Conservation (phyloP, 2,888 invertebrate genomes). For the Agrotis clavis region DNA sequence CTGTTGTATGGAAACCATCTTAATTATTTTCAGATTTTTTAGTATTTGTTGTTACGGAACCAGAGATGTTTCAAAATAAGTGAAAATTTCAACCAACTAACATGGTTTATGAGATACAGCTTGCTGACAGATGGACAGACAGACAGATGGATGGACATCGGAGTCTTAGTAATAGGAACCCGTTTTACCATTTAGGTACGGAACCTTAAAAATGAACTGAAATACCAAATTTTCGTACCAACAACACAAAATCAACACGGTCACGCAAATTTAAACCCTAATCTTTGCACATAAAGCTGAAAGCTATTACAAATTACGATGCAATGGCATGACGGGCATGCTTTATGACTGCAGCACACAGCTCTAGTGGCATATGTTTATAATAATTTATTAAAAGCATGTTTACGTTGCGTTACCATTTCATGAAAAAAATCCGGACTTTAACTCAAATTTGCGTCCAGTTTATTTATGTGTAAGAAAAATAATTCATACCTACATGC, state of each 20-base stretch:
- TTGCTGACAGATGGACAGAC: no score
- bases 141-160: no score
- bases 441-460: constrained; percentile 46
- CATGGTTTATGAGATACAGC: no score
- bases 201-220: constrained; percentile 15
- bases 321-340: constrained; percentile 49
- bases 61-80: no score
- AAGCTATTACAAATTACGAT: constrained; percentile 39
- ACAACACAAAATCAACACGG: constrained; percentile 12
- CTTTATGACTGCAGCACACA: constrained; percentile 59
- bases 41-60: no score
- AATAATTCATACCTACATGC: constrained; percentile 57
- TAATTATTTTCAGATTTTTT: no score
- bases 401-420: constrained; percentile 69
- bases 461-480: constrained; percentile 59
- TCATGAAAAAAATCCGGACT: constrained; percentile 61
- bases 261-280: constrained; percentile 43
- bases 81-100: no score
- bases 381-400: constrained; percentile 72
- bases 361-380: constrained; percentile 67
- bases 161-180: no score
- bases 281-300: constrained; percentile 33
- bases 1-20: no score
- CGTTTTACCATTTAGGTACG: no score
- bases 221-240: constrained; percentile 27